A percentile compares a stretch with the other conserved stretches of the same genome.
These are phyloP conservation scores for Sphaeramia orbicularis DNA, from an alignment of 2,797 vertebrate species.

Conservation along the genomic window DNA sequence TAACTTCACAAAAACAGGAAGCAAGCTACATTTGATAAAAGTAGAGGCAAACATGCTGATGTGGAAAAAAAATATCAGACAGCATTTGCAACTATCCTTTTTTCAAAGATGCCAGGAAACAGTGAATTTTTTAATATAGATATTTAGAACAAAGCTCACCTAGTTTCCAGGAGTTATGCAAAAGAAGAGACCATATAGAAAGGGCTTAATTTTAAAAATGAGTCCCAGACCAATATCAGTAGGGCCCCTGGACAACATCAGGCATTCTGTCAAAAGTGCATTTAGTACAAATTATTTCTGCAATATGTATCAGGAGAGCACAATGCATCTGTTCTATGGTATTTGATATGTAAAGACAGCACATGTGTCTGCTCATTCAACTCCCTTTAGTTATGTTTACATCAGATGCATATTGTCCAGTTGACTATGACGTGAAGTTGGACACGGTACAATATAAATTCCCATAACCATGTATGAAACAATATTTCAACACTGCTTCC, in stretches of 20 bases:
- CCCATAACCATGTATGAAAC: conserved; percentile 5
- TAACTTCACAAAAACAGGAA: conserved; percentile 73
- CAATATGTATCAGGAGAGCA: conserved; percentile 50
- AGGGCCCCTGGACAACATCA: conserved; percentile 45
- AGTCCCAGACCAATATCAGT: conserved; percentile 12
- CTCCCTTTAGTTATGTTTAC: conserved; percentile 19
- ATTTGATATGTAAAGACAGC: conserved; percentile 15
- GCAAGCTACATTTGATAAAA: conserved; percentile 43
- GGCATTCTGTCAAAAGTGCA: conserved; percentile 54
- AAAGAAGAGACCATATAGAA: conserved; percentile 31
- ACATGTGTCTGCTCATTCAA: conserved; percentile 47
- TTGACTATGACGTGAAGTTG: conserved; percentile 40
- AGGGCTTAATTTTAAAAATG: conserved; percentile 7
- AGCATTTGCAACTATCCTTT: conserved; percentile 11
- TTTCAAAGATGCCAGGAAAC: conserved; percentile 29
- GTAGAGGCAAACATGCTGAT: conserved; percentile 31
- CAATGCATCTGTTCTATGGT: conserved; percentile 21
- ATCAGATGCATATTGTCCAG: conserved; percentile 31
- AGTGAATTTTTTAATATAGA: conserved; percentile 22
- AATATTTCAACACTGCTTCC: neutral
- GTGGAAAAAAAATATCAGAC: conserved; percentile 55
- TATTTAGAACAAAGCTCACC: conserved; percentile 63
- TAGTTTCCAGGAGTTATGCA: conserved; percentile 17
- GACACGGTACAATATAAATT: neutral
- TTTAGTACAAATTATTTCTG: conserved; percentile 66